Conservation (phyloP, 2,113 vertebrate species). For the Pedetes capensis region DNA sequence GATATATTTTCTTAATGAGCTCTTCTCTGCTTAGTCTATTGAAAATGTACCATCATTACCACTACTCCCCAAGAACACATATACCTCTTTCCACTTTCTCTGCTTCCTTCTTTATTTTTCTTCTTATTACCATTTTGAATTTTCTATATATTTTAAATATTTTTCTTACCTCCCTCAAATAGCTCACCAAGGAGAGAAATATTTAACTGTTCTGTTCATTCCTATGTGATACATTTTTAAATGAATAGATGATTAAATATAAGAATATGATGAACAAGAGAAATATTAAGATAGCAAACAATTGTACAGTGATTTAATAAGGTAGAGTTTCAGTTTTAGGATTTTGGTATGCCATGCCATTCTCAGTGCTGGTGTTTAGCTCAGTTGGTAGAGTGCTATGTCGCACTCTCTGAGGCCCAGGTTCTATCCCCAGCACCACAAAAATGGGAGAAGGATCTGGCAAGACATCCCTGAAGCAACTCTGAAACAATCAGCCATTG, state of each 20-base stretch:
- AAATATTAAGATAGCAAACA: not conserved
- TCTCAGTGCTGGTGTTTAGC: too few relatives aligned
- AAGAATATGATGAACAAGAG: not conserved
- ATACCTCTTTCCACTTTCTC: not conserved
- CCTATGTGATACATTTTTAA: not conserved
- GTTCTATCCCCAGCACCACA: too few relatives aligned
- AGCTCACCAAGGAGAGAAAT: not conserved
- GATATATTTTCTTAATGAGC: not conserved
- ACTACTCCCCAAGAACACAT: not conserved
- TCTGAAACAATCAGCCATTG: too few relatives aligned
- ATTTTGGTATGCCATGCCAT: not conserved
- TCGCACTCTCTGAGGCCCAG: too few relatives aligned
- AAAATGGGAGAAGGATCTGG: too few relatives aligned
- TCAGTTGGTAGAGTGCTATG: too few relatives aligned
- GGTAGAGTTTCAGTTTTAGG: not conserved
- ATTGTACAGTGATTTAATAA: conserved; percentile 8
- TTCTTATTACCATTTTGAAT: not conserved
- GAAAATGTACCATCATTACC: not conserved
- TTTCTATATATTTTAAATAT: not conserved
- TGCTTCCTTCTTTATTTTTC: not conserved
- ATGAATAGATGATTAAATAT: not conserved
- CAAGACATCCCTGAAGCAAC: too few relatives aligned
- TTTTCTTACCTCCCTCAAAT: conserved; percentile 9
- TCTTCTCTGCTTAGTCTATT: not conserved
- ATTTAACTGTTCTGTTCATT: not conserved